A percentile compares a stretch with the other conserved stretches of the same genome.
Conservation (phyloP, 2,888 invertebrate species). For the Agonopterix arenella region DNA sequence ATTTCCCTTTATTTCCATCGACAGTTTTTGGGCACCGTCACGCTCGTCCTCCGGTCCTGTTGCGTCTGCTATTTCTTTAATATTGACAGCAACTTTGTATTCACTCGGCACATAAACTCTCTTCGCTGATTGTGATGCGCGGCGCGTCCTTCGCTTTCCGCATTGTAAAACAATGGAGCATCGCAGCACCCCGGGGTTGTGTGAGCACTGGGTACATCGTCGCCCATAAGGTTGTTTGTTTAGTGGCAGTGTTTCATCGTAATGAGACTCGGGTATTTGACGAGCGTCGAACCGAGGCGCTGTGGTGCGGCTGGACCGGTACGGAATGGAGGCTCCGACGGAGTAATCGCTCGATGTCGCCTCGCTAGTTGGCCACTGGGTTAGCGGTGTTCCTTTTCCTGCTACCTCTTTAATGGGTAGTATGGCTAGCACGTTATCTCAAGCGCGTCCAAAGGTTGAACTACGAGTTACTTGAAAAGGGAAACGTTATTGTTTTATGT, state of each 20-base stretch:
- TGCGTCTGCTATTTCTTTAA: slow-evolving; percentile 43
- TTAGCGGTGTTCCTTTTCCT: slow-evolving; percentile 74
- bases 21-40: slow-evolving; percentile 28
- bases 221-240: slow-evolving; percentile 16
- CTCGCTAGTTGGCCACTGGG: slow-evolving; percentile 74
- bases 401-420: slow-evolving; percentile 61
- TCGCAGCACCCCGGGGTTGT: slow-evolving; percentile 55
- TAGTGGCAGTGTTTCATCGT: slow-evolving; percentile 27
- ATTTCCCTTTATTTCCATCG: slow-evolving; percentile 35
- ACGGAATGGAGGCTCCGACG: slow-evolving; percentile 54
- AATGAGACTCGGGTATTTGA: slow-evolving; percentile 26
- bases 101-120: slow-evolving; percentile 68
- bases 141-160: slow-evolving; percentile 62
- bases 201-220: slow-evolving; percentile 44
- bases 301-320: slow-evolving; percentile 55
- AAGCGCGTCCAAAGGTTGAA: background rate
- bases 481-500: background rate
- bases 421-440: slow-evolving; percentile 15
- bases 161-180: slow-evolving; percentile 59
- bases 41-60: slow-evolving; percentile 46
- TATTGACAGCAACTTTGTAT: slow-evolving; percentile 57
- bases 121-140: slow-evolving; percentile 65
- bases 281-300: slow-evolving; percentile 21
- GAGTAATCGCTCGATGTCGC: slow-evolving; percentile 57
- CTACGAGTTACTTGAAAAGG: background rate